These are phyloP conservation scores for Drosophila triauraria DNA, from an alignment of 1,140 invertebrate genomes.

Conservation along the genomic window DNA sequence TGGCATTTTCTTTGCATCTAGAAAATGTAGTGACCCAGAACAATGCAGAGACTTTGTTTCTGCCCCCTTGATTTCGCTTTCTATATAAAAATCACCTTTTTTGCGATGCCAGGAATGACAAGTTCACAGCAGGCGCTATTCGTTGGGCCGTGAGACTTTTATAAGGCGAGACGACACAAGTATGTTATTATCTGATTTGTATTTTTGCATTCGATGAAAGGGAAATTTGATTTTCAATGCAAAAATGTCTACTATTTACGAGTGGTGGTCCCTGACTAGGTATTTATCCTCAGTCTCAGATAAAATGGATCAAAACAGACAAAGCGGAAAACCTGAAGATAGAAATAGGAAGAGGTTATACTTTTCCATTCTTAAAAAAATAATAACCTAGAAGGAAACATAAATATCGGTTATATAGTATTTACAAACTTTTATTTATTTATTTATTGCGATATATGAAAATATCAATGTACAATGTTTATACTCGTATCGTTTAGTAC, in stretches of 20 bases:
- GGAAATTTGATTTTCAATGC: conserved; percentile 46
- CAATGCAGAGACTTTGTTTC: conserved; percentile 13
- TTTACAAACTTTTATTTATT: conserved; percentile 56
- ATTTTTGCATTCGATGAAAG: conserved; percentile 55
- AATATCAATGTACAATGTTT: conserved; percentile 47
- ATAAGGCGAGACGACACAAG: conserved; percentile 23
- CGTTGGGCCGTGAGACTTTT: conserved; percentile 42
- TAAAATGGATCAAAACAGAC: conserved; percentile 2
- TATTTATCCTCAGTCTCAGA: neutral
- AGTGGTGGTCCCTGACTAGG: conserved; percentile 3
- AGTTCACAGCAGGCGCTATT: conserved; percentile 50
- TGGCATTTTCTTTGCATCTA: conserved; percentile 7
- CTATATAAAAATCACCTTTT: conserved; percentile 23
- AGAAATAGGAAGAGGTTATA: neutral
- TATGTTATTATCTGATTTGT: conserved; percentile 22
- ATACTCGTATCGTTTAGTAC: conserved; percentile 26
- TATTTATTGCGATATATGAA: conserved; percentile 29
- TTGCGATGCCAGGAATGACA: conserved; percentile 54
- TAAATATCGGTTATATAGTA: conserved; percentile 27
- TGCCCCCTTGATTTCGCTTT: conserved; percentile 35
- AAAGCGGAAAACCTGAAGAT: conserved; percentile 13
- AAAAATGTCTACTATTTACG: conserved; percentile 6
- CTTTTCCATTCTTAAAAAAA: neutral
- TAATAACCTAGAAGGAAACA: neutral
- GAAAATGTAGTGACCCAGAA: conserved; percentile 34